These are phyloP conservation scores for Mohoua ochrocephala DNA, from an alignment of 2,113 vertebrate genomes.

Conservation along the genomic window DNA sequence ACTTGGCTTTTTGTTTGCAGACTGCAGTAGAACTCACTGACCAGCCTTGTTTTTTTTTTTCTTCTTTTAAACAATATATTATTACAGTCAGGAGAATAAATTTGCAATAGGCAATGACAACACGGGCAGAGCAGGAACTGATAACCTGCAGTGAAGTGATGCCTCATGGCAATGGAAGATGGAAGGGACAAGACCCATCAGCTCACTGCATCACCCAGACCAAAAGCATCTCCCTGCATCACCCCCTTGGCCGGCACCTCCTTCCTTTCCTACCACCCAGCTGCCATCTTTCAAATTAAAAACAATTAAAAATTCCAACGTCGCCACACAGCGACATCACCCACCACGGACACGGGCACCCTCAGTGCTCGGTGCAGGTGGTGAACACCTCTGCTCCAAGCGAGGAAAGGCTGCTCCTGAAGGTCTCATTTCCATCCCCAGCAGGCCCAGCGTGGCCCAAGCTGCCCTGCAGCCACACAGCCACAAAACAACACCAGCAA, in stretches of 20 bases:
- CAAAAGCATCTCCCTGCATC: background rate
- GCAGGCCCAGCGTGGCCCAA: background rate
- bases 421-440: background rate
- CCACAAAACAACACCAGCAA: background rate
- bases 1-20: background rate
- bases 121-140: background rate
- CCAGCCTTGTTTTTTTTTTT: background rate
- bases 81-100: background rate
- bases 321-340: fast-evolving
- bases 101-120: background rate
- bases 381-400: background rate
- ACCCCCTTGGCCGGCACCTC: background rate
- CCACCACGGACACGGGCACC: fast-evolving
- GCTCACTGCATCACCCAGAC: background rate
- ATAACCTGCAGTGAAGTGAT: background rate
- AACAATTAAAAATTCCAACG: background rate
- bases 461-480: background rate
- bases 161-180: background rate
- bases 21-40: background rate
- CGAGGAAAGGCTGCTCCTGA: background rate
- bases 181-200: background rate
- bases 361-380: background rate
- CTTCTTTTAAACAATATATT: background rate
- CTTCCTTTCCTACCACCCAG: background rate
- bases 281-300: background rate